Evolutionary conservation across 2,888 invertebrate genomes (phyloP), one percentile per base, ranked within the genome.

Genomic region (Graphium colonna): DNA sequence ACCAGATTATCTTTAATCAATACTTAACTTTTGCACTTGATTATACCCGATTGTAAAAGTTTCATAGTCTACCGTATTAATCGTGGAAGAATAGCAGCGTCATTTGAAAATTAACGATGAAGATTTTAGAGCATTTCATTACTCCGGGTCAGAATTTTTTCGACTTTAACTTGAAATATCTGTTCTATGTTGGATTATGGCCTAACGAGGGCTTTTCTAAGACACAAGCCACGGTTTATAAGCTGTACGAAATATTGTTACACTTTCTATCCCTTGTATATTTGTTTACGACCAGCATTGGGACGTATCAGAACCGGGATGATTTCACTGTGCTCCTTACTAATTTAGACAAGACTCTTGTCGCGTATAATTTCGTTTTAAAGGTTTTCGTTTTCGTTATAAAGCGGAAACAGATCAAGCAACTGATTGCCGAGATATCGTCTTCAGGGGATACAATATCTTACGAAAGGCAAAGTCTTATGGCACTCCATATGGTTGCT

Each of bases 141-240:
- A 51, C 53, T 10, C 51, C 45, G 1, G 56, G 61, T 31, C 55
- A 71, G 15, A 66, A 77, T 46, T 74, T 78, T 36, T 82, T 85
- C 56, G 69, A 73, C 38, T 76, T 80, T 36, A 86, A 86, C 58
- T 56, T 85, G 39, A 76, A 77, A 59, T 82, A 69, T 53, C 69
- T 87, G 17, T 74, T 68, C 53, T 61, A 64, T 1, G 74, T 80
- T 1, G 86, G 87, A 10, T 60, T 86, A 52, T 87, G 86, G 86
- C 79, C 80, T 0, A 60, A 65, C 10, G 62, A 78, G 12, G 52
- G 68, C 2, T 69, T 71, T 60, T 62, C 71, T 0, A 54, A 41
- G 42, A 60, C 50, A 3, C 62, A 70, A 50, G 52, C 52, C 9
- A 7, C 60, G 0, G 2, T 76, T 0, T 85, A 85, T 52, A 75